These are phyloP conservation scores for Epirrhoe tristata DNA, from an alignment of 2,888 invertebrate genomes.

Conservation along the genomic window DNA sequence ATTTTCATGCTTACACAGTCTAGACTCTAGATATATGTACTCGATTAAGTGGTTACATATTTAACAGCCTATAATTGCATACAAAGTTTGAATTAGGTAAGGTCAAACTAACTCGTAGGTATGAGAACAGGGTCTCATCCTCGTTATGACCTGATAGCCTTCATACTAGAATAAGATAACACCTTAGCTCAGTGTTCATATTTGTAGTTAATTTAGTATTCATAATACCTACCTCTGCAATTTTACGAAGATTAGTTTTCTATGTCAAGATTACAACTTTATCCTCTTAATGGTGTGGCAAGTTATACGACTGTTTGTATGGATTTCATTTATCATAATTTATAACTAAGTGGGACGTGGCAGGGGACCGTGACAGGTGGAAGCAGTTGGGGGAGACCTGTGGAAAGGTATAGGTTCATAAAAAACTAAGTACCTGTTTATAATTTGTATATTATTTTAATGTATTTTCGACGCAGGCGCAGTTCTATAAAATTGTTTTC, in stretches of 20 bases:
- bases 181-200: constrained; percentile 32
- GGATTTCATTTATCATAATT: background rate
- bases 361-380: too few relatives aligned
- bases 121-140: background rate
- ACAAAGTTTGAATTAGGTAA: constrained; percentile 22
- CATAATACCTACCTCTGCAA: constrained; percentile 14
- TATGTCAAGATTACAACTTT: constrained; percentile 36
- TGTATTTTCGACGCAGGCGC: too few relatives aligned
- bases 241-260: constrained; percentile 30
- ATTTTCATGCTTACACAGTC: constrained; percentile 8
- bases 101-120: constrained; percentile 4
- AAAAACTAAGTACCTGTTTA: constrained; percentile 1
- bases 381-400: too few relatives aligned
- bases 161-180: constrained; percentile 46
- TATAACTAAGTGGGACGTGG: too few relatives aligned
- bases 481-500: background rate
- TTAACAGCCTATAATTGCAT: constrained; percentile 20
- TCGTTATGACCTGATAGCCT: constrained; percentile 46
- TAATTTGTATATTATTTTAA: background rate
- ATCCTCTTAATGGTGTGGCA: background rate
- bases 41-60: constrained; percentile 11
- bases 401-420: too few relatives aligned
- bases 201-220: constrained; percentile 25
- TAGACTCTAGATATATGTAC: constrained; percentile 12
- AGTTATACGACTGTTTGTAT: background rate